Base-by-base conservation (phyloP, 2,888 invertebrate genomes). In the Macropis europaea region DNA sequence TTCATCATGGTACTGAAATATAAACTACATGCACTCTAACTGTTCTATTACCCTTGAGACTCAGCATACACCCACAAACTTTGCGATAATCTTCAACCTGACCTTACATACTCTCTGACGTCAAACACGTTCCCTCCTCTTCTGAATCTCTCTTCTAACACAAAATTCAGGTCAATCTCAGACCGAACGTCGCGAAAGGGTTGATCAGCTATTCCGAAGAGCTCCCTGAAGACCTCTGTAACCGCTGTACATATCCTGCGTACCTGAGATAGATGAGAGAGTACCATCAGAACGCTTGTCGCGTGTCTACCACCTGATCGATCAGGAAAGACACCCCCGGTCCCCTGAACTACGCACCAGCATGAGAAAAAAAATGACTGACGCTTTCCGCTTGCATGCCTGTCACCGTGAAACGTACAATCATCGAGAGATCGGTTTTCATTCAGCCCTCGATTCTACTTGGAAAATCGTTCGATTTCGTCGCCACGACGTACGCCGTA, bases 321-420 rank as follows among this genome's bases (percentile, higher is more conserved):
- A 63, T 76, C 80, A 71, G 77, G 80, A 67, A 62, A 50, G 66
- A 73, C 73, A 79, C 61, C 38, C 45, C 50, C 71, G 70, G 59
- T 68, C 38, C 45, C 47, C 45, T 59, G 38, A n/a, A 80, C 45
- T 66, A 68, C 64, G 77, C 79, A 79, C 81, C 67, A 73, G 79
- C 79, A 79, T 79, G 79, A 64, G 32, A 60, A 56, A 63, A 72
- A 59, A 38, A n/a, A n/a, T n/a, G 42, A 73, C 45, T 69, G 73
- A 73, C 50, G 80, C 80, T 79, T 73, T 54, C 19, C 60, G 73
- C 80, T 76, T 79, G 79, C 79, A 79, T 79, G 79, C 76, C 63
- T 80, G 60, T 73, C 53, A 53, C 63, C 74, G 61, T 67, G 66
- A 73, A 34, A 62, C 9, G 47, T 66, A 22, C 7, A 59, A 62